These are phyloP conservation scores for Sinopyrophorus schimmeli DNA, from an alignment of 2,888 invertebrate genomes.

Conservation along the genomic window DNA sequence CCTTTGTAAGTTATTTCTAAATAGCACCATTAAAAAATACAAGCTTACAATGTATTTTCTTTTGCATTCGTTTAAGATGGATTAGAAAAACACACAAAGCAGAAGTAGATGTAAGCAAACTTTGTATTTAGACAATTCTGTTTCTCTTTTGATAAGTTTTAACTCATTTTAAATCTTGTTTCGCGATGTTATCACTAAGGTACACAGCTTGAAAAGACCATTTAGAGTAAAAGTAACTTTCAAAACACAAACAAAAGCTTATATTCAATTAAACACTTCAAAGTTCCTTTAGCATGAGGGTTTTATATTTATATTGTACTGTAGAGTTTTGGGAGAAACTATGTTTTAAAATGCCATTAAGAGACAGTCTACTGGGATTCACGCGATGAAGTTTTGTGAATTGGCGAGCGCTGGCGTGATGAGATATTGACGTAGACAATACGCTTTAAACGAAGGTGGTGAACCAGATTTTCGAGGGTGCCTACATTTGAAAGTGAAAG, in stretches of 20 bases:
- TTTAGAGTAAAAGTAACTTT: slow-evolving; percentile 20
- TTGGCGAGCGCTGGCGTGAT: slow-evolving; percentile 37
- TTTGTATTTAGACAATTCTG: too few species aligned
- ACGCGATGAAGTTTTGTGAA: slow-evolving; percentile 36
- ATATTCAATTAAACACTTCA: slow-evolving; percentile 27
- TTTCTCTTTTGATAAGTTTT: too few species aligned
- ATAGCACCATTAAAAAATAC: too few species aligned
- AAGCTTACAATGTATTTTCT: too few species aligned
- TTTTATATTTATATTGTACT: slow-evolving; percentile 29
- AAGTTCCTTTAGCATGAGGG: slow-evolving; percentile 19
- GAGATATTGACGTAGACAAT: slow-evolving; percentile 39
- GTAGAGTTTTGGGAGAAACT: slow-evolving; percentile 26
- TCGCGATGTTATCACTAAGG: slow-evolving; percentile 15
- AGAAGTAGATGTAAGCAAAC: too few species aligned
- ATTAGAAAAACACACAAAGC: too few species aligned
- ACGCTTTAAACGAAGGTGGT: slow-evolving; percentile 35
- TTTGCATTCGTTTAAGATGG: too few species aligned
- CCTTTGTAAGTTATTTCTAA: too few species aligned
- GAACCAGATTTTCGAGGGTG: slow-evolving; percentile 27
- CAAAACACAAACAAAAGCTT: slow-evolving; percentile 27
- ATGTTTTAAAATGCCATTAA: slow-evolving; percentile 31
- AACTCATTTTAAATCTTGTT: too few species aligned
- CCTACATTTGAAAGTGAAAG: slow-evolving; percentile 22
- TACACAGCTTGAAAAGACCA: slow-evolving; percentile 18
- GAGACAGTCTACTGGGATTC: slow-evolving; percentile 32